Percentiles rank a stretch among this genome's conserved stretches.
These are phyloP conservation scores for Leptura quadrifasciata DNA, from an alignment of 2,888 invertebrate genomes.

Conservation along the genomic window DNA sequence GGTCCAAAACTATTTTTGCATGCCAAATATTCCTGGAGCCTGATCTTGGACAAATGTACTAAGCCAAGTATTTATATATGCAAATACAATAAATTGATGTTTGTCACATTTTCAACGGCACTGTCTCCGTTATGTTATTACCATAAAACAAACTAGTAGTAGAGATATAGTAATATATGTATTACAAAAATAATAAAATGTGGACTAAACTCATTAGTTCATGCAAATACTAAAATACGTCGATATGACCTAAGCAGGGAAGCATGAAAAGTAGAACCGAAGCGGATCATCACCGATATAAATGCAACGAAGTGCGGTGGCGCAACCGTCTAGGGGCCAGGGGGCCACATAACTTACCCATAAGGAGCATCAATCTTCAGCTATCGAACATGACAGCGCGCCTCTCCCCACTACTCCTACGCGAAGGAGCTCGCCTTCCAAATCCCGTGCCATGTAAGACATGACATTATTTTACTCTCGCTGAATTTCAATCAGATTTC, in stretches of 20 bases:
- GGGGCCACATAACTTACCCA: constrained; percentile 66
- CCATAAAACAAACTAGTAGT: too few relatives aligned
- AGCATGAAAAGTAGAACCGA: constrained; percentile 31
- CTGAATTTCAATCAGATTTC: constrained; percentile 68
- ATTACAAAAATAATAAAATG: neutral
- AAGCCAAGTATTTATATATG: too few relatives aligned
- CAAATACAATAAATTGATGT: too few relatives aligned
- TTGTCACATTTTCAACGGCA: too few relatives aligned
- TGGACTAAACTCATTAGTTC: neutral
- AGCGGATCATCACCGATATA: constrained; percentile 19
- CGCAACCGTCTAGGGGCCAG: constrained; percentile 46
- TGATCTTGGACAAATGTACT: too few relatives aligned
- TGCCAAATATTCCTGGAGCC: too few relatives aligned
- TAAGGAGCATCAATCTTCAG: constrained; percentile 70
- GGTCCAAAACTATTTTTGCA: too few relatives aligned
- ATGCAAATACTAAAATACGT: constrained; percentile 14
- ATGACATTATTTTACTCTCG: constrained; percentile 68
- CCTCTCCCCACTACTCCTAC: constrained; percentile 43
- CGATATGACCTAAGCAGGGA: neutral
- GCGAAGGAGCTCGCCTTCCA: constrained; percentile 46
- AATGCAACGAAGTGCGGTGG: constrained; percentile 22
- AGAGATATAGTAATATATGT: too few relatives aligned
- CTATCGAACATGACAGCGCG: constrained; percentile 67
- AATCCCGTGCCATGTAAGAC: constrained; percentile 65
- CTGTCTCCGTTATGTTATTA: too few relatives aligned